These are phyloP conservation scores for Cecidostiba fungosa DNA, from an alignment of 2,888 invertebrate genomes.

Conservation along the genomic window DNA sequence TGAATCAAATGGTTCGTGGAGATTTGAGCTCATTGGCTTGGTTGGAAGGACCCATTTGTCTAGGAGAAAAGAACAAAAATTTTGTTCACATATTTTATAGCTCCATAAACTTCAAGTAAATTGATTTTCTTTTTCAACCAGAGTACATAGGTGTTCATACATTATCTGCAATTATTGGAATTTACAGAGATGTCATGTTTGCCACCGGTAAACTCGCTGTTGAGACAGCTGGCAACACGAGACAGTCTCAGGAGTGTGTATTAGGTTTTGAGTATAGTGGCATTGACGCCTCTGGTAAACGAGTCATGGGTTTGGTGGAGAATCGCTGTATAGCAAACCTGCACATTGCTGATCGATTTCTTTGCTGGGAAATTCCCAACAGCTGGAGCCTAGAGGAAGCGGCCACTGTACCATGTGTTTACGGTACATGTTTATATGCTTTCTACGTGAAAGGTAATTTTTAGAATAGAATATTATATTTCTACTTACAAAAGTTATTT, in stretches of 20 bases:
- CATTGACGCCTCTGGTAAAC: slow-evolving; percentile 79
- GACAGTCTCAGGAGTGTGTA: slow-evolving; percentile 84
- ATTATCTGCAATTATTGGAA: not conserved
- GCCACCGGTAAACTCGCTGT: slow-evolving; percentile 93
- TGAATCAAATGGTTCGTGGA: slow-evolving; percentile 89
- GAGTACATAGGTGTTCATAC: not conserved
- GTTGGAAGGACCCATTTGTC: slow-evolving; percentile 86
- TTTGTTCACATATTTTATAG: slow-evolving; percentile 85
- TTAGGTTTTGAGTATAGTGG: slow-evolving; percentile 88
- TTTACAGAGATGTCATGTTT: slow-evolving; percentile 92
- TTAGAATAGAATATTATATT: not conserved
- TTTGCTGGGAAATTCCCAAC: slow-evolving; percentile 83
- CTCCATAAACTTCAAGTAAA: slow-evolving; percentile 88
- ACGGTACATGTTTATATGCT: slow-evolving; percentile 84
- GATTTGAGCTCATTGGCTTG: slow-evolving; percentile 93
- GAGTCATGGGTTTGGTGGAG: slow-evolving; percentile 79
- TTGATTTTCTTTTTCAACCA: not conserved
- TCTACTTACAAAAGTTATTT: not conserved
- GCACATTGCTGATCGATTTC: slow-evolving; percentile 80
- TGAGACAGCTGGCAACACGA: slow-evolving; percentile 86
- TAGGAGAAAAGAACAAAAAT: slow-evolving; percentile 63
- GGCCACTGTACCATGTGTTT: slow-evolving; percentile 85
- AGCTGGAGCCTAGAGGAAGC: slow-evolving; percentile 85
- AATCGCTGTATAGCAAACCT: slow-evolving; percentile 81
- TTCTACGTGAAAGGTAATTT: slow-evolving; percentile 81